Conservation (phyloP, 2,888 invertebrate genomes). For the Mimas tiliae region DNA sequence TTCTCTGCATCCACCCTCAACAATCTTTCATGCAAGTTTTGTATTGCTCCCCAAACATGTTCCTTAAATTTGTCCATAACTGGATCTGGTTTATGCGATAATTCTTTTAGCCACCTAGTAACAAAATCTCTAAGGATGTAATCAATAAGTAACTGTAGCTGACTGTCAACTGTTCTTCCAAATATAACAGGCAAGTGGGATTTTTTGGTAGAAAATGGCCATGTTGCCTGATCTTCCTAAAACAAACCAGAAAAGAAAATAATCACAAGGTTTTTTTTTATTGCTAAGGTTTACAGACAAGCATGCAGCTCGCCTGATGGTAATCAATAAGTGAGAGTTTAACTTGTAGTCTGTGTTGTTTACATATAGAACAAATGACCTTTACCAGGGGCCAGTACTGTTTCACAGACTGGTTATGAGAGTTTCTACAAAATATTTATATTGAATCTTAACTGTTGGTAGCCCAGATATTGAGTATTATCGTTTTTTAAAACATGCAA, state of each 20-base stretch:
- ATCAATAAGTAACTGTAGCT: conserved; percentile 92
- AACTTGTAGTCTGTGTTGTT: no score
- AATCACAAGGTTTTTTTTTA: no score
- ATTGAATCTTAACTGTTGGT: no score
- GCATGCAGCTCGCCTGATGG: no score
- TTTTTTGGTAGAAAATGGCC: conserved; percentile 68
- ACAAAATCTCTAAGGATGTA: conserved; percentile 92
- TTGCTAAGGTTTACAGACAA: no score
- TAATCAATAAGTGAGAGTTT: no score
- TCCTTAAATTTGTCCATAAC: conserved; percentile 88
- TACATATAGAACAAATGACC: no score
- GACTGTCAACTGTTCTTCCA: conserved; percentile 92
- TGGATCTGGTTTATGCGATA: conserved; percentile 88
- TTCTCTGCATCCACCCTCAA: conserved; percentile 92
- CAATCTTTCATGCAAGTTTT: conserved; percentile 88
- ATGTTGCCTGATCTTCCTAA: conserved; percentile 74
- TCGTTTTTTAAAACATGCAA: neutral
- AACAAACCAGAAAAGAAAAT: neutral
- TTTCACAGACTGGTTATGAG: no score
- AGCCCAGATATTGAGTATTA: no score
- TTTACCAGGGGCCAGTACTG: no score
- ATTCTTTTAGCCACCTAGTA: conserved; percentile 88
- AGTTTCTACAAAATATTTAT: no score
- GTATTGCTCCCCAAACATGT: conserved; percentile 93
- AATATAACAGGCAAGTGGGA: conserved; percentile 91